Evolutionary conservation across 2,113 vertebrate species (phyloP).

Genomic region (Actenoides hombroni): DNA sequence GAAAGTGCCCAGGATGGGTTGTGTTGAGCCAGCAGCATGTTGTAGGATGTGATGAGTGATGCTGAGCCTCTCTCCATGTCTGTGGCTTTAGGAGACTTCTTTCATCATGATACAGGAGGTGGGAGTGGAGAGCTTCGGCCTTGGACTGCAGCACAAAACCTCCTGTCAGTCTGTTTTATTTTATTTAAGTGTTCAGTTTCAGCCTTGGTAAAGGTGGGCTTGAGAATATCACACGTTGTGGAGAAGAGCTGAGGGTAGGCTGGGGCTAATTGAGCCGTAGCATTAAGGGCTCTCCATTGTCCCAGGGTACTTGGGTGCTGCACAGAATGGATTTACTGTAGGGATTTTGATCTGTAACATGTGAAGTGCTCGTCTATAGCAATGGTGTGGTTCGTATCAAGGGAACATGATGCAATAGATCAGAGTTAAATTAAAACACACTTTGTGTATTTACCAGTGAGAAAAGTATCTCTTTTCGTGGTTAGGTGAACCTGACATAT

Average conservation of each 20-base stretch:
- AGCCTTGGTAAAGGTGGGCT: neutral
- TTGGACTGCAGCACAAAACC: neutral
- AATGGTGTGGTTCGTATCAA: neutral
- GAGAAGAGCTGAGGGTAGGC: neutral
- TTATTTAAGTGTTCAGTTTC: neutral
- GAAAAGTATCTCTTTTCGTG: neutral
- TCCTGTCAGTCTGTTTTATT: neutral
- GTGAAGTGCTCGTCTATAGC: neutral
- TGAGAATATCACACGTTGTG: neutral
- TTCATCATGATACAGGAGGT: neutral
- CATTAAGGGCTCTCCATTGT: neutral
- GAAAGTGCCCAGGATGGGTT: neutral
- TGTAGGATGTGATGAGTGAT: neutral
- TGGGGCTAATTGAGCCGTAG: neutral
- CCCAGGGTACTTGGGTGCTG: neutral
- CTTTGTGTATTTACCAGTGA: slow-evolving; percentile 12
- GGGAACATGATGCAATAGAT: neutral
- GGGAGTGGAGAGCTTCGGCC: neutral
- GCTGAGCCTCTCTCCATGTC: neutral
- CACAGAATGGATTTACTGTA: neutral
- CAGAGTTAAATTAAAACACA: slow-evolving; percentile 37
- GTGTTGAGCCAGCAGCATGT: neutral
- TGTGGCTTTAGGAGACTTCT: neutral
- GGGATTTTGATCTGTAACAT: neutral
- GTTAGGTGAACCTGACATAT: slow-evolving; percentile 9